phyloP scores from a whole-genome alignment of 2,113 vertebrate species.

The Calidris pygmaea region DNA sequence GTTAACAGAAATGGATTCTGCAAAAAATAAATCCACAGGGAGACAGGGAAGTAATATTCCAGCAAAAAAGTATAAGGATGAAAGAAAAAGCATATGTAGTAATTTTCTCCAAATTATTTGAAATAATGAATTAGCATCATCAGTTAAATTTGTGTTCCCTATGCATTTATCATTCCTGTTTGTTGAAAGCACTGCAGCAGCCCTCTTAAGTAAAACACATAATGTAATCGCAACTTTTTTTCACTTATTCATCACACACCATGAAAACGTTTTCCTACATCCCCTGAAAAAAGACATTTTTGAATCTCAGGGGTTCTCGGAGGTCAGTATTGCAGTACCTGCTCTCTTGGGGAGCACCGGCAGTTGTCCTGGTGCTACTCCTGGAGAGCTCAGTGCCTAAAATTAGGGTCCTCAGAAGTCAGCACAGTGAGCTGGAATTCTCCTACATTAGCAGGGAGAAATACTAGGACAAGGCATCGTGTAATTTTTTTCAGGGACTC shows the following conservation, averaged over 20 bases:
- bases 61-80: neutral
- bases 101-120: neutral
- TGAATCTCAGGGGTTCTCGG: neutral
- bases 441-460: neutral
- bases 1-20: constrained; percentile 38
- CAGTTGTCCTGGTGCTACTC: neutral
- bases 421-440: neutral
- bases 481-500: neutral
- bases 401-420: neutral
- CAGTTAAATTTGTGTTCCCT: neutral
- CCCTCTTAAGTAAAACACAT: neutral
- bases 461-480: neutral
- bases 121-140: constrained; percentile 3
- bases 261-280: neutral
- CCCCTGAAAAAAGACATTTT: neutral
- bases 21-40: neutral
- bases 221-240: neutral
- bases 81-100: constrained; percentile 7
- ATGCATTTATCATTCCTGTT: neutral
- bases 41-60: neutral
- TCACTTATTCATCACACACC: neutral
- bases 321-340: neutral
- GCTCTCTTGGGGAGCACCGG: neutral
- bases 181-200: neutral
- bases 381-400: neutral